A percentile compares a stretch with the other conserved stretches of the same genome.
Conservation (phyloP, 1,140 invertebrate species). For the Drosophila simulans region DNA sequence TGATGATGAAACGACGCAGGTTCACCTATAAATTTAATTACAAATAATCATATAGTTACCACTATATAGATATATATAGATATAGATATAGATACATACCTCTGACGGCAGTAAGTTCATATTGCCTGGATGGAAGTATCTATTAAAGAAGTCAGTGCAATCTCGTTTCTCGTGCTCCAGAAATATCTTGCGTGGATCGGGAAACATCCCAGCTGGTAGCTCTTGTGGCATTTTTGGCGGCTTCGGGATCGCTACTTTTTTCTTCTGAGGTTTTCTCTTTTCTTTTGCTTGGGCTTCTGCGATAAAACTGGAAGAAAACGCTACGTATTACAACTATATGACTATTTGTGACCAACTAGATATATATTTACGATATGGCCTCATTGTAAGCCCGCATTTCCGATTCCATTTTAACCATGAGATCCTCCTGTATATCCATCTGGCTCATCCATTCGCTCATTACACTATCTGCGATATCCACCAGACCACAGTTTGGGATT, state of each 20-base stretch:
- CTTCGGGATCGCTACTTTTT: not conserved
- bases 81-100: constrained; percentile 34
- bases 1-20: constrained; percentile 55
- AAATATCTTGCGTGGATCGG: constrained; percentile 60
- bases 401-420: constrained; percentile 35
- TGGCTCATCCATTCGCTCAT: constrained; percentile 63
- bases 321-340: not conserved
- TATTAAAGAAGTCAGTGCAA: constrained; percentile 32
- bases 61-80: no score
- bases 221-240: constrained; percentile 50
- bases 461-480: constrained; percentile 60
- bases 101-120: constrained; percentile 46
- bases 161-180: constrained; percentile 44
- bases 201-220: constrained; percentile 41
- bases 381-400: constrained; percentile 32
- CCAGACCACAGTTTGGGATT: constrained; percentile 52
- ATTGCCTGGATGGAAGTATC: constrained; percentile 41
- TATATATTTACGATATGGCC: constrained; percentile 25
- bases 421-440: constrained; percentile 42
- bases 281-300: not conserved
- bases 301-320: not conserved
- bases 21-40: constrained; percentile 47
- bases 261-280: not conserved
- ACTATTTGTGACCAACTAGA: not conserved
- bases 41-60: not conserved